Evolutionary conservation across 1,140 invertebrate genomes (phyloP).

Genomic region (Drosophila pectinifera): DNA sequence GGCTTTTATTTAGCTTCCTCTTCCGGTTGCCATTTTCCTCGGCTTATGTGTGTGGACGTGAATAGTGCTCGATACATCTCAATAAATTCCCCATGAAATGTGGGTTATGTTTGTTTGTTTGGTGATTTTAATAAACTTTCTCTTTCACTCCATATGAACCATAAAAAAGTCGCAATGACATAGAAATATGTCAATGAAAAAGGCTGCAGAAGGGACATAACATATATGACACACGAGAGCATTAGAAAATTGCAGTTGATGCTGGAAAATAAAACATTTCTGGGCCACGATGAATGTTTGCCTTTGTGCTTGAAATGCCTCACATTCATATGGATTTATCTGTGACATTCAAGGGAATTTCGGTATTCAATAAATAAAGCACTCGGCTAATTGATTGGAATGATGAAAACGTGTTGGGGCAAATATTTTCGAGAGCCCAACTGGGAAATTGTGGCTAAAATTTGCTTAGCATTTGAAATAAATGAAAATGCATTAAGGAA

Average conservation of each 20-base stretch:
- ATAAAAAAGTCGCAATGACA: slow-evolving; percentile 32
- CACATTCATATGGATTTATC: slow-evolving; percentile 64
- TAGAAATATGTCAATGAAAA: slow-evolving; percentile 50
- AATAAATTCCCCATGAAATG: slow-evolving; percentile 52
- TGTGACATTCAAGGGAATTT: slow-evolving; percentile 25
- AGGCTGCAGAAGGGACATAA: slow-evolving; percentile 10
- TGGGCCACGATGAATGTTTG: slow-evolving; percentile 16
- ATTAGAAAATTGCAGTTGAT: slow-evolving; percentile 64
- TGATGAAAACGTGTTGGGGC: neutral
- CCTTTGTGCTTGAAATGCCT: slow-evolving; percentile 28
- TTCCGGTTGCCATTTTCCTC: slow-evolving; percentile 29
- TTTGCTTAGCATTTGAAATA: neutral
- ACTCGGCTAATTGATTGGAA: slow-evolving; percentile 31
- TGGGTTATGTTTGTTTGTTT: slow-evolving; percentile 48
- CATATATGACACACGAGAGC: slow-evolving; percentile 23
- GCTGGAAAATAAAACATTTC: slow-evolving; percentile 21
- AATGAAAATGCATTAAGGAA: neutral
- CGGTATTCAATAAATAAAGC: slow-evolving; percentile 38
- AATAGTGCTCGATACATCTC: slow-evolving; percentile 43
- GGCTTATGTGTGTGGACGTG: slow-evolving; percentile 4
- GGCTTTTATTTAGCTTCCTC: slow-evolving; percentile 34
- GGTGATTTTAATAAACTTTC: slow-evolving; percentile 50
- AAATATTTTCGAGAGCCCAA: slow-evolving; percentile 5
- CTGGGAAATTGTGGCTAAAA: slow-evolving; percentile 3
- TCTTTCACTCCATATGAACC: slow-evolving; percentile 8